These are phyloP conservation scores for Anomalospiza imberbis DNA, from an alignment of 2,797 vertebrate genomes.

Conservation along the genomic window DNA sequence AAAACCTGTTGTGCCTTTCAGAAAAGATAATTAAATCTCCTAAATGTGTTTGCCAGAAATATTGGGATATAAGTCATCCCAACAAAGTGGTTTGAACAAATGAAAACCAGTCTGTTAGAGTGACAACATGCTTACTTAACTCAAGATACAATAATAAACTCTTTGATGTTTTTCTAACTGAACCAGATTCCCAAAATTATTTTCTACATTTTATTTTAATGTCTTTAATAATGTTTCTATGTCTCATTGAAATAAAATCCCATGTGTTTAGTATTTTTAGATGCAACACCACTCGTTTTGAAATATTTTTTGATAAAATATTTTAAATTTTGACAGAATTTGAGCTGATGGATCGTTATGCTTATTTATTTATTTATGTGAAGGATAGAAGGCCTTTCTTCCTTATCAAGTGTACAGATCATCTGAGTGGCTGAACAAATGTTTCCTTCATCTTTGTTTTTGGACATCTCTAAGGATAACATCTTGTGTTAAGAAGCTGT, in stretches of 20 bases:
- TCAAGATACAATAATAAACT: not conserved
- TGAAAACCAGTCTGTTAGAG: constrained; percentile 8
- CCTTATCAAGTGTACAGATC: not conserved
- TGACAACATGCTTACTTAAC: constrained; percentile 15
- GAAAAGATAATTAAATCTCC: not conserved
- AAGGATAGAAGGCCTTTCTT: not conserved
- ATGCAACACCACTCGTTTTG: not conserved
- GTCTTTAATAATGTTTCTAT: not conserved
- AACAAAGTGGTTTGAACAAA: not conserved
- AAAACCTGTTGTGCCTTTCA: not conserved
- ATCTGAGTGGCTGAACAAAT: not conserved
- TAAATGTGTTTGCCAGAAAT: constrained; percentile 12
- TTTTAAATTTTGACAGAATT: not conserved
- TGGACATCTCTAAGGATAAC: not conserved
- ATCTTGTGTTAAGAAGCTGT: not conserved
- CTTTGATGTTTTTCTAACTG: constrained; percentile 8
- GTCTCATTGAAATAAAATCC: not conserved
- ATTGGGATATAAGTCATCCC: not conserved
- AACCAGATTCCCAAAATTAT: not conserved
- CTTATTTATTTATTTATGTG: not conserved
- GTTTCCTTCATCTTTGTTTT: not conserved
- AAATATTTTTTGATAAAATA: not conserved
- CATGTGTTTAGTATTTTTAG: not conserved
- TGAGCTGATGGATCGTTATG: not conserved
- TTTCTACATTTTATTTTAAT: not conserved